Evolutionary conservation across 2,797 vertebrate species (phyloP).

Genomic region (Synanceia verrucosa): DNA sequence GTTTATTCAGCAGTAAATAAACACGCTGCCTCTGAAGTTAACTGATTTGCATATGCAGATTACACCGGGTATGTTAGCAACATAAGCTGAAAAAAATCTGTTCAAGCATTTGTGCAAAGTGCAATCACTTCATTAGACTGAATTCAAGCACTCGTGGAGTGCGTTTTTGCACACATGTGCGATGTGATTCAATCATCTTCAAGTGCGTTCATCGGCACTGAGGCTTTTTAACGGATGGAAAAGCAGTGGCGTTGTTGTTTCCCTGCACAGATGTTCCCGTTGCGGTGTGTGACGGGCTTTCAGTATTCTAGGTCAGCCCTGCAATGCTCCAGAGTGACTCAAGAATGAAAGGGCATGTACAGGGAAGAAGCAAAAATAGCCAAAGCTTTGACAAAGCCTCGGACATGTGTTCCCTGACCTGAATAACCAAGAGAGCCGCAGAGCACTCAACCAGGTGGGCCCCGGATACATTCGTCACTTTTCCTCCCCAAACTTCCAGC

Average conservation of each 20-base stretch:
- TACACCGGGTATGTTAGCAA: neutral
- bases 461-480: neutral
- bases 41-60: slow-evolving; percentile 7
- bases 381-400: slow-evolving; percentile 74
- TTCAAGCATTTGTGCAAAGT: slow-evolving; percentile 14
- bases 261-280: slow-evolving; percentile 46
- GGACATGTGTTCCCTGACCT: slow-evolving; percentile 71
- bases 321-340: slow-evolving; percentile 69
- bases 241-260: slow-evolving; percentile 2
- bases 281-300: slow-evolving; percentile 59
- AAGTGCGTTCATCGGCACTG: slow-evolving; percentile 25
- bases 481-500: neutral
- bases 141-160: slow-evolving; percentile 2
- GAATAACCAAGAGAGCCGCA: slow-evolving; percentile 67
- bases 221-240: slow-evolving; percentile 7
- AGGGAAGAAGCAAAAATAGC: slow-evolving; percentile 75
- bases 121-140: slow-evolving; percentile 13
- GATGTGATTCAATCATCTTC: slow-evolving; percentile 9
- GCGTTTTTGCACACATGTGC: slow-evolving; percentile 13
- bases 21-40: neutral
- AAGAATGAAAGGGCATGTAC: slow-evolving; percentile 76
- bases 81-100: neutral
- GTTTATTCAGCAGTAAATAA: slow-evolving; percentile 16
- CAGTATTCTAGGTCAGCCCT: slow-evolving; percentile 76
- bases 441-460: slow-evolving; percentile 39